These are phyloP conservation scores for Candidula unifasciata DNA, from an alignment of 2,888 invertebrate genomes.

Conservation along the genomic window DNA sequence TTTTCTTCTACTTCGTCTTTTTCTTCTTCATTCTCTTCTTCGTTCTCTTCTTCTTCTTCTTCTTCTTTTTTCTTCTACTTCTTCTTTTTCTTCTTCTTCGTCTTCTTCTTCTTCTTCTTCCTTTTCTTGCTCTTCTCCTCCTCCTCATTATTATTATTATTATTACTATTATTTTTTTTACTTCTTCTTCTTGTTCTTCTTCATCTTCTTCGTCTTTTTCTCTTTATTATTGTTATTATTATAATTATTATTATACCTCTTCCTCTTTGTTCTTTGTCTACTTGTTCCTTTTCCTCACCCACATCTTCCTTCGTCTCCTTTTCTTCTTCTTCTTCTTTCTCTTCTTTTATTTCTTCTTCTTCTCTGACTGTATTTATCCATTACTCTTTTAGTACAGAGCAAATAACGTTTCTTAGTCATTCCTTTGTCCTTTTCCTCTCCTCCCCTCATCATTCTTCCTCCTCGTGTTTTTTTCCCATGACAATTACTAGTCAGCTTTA, in stretches of 20 bases:
- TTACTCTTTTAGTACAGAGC: no score
- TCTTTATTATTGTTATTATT: no score
- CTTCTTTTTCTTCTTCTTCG: no score
- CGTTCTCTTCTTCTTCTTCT: neutral
- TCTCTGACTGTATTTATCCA: neutral
- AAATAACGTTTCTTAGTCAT: neutral
- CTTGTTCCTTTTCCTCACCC: neutral
- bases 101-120: no score
- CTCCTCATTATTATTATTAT: no score
- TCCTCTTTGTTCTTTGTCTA: neutral
- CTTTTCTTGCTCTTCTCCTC: no score
- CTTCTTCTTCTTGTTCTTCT: neutral
- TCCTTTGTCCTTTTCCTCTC: no score
- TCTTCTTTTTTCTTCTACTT: no score
- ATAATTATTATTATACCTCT: no score
- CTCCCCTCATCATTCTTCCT: neutral
- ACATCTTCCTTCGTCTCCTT: neutral
- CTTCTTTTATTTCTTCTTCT: conserved; percentile 3
- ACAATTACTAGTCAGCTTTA: no score
- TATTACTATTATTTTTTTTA: neutral
- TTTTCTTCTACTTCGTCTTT: neutral
- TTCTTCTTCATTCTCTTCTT: neutral
- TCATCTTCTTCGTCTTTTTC: no score
- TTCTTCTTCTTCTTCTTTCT: neutral
- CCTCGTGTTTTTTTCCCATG: no score